Base-by-base conservation (phyloP, 2,113 vertebrate species). In the Colossoma macropomum region DNA sequence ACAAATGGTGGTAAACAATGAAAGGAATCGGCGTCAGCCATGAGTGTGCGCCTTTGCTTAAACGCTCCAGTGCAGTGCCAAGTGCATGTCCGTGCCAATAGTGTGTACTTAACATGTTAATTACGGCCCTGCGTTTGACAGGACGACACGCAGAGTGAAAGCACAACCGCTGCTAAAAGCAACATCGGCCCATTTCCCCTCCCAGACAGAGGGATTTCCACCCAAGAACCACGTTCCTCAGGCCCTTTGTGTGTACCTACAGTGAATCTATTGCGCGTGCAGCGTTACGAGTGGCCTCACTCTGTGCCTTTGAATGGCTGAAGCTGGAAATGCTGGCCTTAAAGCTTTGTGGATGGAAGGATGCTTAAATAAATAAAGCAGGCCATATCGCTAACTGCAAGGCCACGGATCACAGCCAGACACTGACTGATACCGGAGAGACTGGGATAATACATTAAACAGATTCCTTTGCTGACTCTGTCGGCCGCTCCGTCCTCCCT, bases 401-500 rank as follows among this genome's bases (percentile, higher is more conserved):
- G 45, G 54, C 28, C 41, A 59, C 62, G 28, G 41, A 60, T 45
- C 65, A 73, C 50, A 59, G 79, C 52, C 83, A 79, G 56, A 60
- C 48, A 28, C 83, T 83, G 70, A 32, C 76, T 52, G 48, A 86
- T 69, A 38, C 10, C 70, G 17, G 30, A 82, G 70, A 77, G 62
- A 75, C 68, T 83, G 70, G 69, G 75, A 68, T 81, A 81, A 85
- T 83, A 62, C 76, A 71, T 77, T 75, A 70, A 80, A 70, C 77
- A 85, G 81, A 86, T 75, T 38, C 59, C 72, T 45, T 32, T 77
- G 70, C 28, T 15, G 19, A 72, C 74, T 41, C 28, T 79, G 16
- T 86, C 71, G 41, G 76, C 45, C 48, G 52, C 87, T 88, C 86
- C 87, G 85, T 90, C 89, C 78, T 50, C 86, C 86, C 87, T 77